These are phyloP conservation scores for Erebia ligea DNA, from an alignment of 2,888 invertebrate species.

Conservation along the genomic window DNA sequence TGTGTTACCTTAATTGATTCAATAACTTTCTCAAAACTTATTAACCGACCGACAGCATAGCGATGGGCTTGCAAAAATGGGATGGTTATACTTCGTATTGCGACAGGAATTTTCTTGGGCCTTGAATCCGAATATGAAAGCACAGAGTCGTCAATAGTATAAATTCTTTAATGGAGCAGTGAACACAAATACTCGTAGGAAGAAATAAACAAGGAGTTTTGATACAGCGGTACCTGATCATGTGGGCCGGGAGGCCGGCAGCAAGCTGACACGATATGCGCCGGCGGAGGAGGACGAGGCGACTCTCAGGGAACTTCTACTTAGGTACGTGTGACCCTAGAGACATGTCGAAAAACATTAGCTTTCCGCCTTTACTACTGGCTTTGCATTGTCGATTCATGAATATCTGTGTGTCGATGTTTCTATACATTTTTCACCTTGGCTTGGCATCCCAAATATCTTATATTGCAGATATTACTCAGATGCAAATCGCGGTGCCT, in stretches of 20 bases:
- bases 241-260: slow-evolving; percentile 83
- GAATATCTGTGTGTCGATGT: slow-evolving; percentile 62
- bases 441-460: slow-evolving; percentile 79
- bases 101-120: not conserved
- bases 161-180: slow-evolving; percentile 1
- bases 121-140: not conserved
- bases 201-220: slow-evolving; percentile 75
- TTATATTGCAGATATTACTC: slow-evolving; percentile 74
- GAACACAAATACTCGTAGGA: slow-evolving; percentile 20
- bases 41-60: too few relatives aligned
- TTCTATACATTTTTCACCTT: slow-evolving; percentile 63
- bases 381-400: slow-evolving; percentile 65
- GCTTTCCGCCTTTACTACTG: slow-evolving; percentile 74
- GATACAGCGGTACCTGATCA: slow-evolving; percentile 81
- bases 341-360: slow-evolving; percentile 56
- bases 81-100: not conserved
- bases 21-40: too few relatives aligned
- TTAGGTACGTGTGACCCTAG: slow-evolving; percentile 88
- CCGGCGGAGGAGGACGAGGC: slow-evolving; percentile 95
- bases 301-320: slow-evolving; percentile 96
- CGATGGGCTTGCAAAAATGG: not conserved
- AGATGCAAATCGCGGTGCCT: slow-evolving; percentile 65
- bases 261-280: slow-evolving; percentile 90
- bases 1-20: too few relatives aligned
- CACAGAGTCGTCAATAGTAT: slow-evolving; percentile 1